phyloP scores from a whole-genome alignment of 1,140 invertebrate species.

The Bombus difficillimus region DNA sequence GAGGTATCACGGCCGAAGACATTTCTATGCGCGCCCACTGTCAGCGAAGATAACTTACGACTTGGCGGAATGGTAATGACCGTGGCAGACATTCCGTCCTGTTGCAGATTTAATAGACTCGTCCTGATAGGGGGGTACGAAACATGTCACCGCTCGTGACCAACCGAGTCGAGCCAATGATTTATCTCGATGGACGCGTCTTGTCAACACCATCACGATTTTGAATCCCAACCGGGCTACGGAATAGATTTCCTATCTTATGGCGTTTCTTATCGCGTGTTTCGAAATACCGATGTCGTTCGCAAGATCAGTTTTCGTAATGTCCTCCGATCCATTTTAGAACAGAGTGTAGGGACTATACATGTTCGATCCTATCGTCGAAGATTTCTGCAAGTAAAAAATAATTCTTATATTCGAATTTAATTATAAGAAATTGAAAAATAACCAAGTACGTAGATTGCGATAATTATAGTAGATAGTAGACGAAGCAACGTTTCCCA shows the following conservation, averaged over 20 bases:
- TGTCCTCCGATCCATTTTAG: too few relatives aligned
- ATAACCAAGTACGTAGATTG: too few relatives aligned
- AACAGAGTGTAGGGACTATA: accelerated
- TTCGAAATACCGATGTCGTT: too few relatives aligned
- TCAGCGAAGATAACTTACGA: constrained; percentile 75
- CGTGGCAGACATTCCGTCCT: constrained; percentile 66
- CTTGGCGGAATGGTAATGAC: constrained; percentile 70
- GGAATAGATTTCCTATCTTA: background rate
- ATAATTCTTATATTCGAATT: background rate
- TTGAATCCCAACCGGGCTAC: background rate
- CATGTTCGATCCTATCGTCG: too few relatives aligned
- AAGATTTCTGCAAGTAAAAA: background rate
- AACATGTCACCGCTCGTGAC: constrained; percentile 66
- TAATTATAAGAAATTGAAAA: background rate
- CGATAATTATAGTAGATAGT: background rate
- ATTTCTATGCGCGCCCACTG: constrained; percentile 72
- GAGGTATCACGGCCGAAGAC: constrained; percentile 61
- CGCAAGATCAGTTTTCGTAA: too few relatives aligned
- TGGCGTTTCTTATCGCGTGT: background rate
- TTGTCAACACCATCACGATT: constrained; percentile 55
- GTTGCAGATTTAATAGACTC: constrained; percentile 75
- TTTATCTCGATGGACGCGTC: constrained; percentile 58
- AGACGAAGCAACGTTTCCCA: background rate
- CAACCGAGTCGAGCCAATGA: constrained; percentile 57
- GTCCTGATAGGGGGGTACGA: constrained; percentile 66